Evolutionary conservation across 2,113 vertebrate species (phyloP), one percentile per base, ranked within the genome.

Genomic region (Ammodramus savannarum): DNA sequence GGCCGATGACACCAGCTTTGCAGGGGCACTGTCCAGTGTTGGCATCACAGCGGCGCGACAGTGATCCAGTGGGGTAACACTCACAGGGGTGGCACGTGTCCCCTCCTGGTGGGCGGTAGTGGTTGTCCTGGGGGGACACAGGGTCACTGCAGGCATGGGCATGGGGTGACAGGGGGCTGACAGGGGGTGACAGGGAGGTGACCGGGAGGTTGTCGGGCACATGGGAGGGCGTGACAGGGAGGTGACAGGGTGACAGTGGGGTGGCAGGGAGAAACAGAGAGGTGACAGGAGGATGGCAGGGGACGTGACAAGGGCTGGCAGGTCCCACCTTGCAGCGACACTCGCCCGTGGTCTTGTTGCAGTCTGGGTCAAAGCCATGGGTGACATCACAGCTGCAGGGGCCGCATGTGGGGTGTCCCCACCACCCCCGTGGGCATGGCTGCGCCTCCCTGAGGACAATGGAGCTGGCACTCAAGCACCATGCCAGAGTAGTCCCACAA

Each of bases 361-460:
- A 99, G 92, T 99, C 99, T 0, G 98, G 97, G 91, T 99, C 99
- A 18, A 99, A 99, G 78, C 99, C 99, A 49, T 98, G 98, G 85
- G 98, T 96, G 15, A 98, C 97, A 1, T 98, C 98, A 72, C 99
- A 99, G 97, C 97, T 98, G 96, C 99, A 99, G 4, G 99, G 99
- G 13, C 99, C 99, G 0, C 99, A 99, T 0, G 98, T 99, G 86
- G 99, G 99, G 85, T 99, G 98, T 18, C 99, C 99, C 99, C 99
- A 99, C 99, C 99, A 99, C 16, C 99, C 99, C 38, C 98, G 98
- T 0, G 99, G 99, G 82, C 99, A 99, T 2, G 99, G 99, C 81
- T 99, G 96, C 38, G 98, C 98, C 20, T 98, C 98, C 97, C 99
- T 76, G 39, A 41, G 34, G 34, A 78, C 57, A 63, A 49, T 3